These are phyloP conservation scores for Butorides virescens DNA, from an alignment of 2,113 vertebrate species.

Conservation along the genomic window DNA sequence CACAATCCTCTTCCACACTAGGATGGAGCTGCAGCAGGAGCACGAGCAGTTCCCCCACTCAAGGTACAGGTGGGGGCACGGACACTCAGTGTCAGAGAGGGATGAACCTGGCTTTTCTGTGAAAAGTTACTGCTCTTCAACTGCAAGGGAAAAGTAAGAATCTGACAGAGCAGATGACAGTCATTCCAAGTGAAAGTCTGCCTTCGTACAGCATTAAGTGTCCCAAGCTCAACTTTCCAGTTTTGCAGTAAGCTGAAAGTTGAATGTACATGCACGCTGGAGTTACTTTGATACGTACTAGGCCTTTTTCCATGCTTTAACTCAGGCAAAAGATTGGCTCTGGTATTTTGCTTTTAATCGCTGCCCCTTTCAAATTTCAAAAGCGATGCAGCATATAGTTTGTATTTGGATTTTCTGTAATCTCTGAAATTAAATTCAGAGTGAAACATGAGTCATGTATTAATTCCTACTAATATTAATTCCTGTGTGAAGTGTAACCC, in stretches of 20 bases:
- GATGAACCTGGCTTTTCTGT: not conserved
- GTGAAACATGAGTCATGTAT: not conserved
- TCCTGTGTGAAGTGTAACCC: not conserved
- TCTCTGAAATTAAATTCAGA: not conserved
- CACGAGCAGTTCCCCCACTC: not conserved
- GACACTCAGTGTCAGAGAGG: not conserved
- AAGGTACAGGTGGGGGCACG: accelerated
- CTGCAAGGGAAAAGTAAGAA: not conserved
- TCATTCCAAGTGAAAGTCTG: slow-evolving; percentile 4
- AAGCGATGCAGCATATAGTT: not conserved
- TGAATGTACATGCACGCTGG: accelerated
- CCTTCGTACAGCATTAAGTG: not conserved
- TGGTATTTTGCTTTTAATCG: not conserved
- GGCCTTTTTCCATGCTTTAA: not conserved
- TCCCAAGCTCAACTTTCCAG: not conserved
- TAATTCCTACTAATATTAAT: not conserved
- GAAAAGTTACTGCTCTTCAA: not conserved
- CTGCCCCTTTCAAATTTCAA: not conserved
- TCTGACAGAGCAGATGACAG: not conserved
- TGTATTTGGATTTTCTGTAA: not conserved
- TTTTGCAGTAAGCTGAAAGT: not conserved
- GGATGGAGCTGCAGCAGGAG: not conserved
- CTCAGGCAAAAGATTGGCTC: not conserved
- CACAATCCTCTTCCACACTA: not conserved
- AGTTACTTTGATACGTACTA: not conserved